Conservation (phyloP, 2,888 invertebrate genomes). For the Drosophila acutilabella region DNA sequence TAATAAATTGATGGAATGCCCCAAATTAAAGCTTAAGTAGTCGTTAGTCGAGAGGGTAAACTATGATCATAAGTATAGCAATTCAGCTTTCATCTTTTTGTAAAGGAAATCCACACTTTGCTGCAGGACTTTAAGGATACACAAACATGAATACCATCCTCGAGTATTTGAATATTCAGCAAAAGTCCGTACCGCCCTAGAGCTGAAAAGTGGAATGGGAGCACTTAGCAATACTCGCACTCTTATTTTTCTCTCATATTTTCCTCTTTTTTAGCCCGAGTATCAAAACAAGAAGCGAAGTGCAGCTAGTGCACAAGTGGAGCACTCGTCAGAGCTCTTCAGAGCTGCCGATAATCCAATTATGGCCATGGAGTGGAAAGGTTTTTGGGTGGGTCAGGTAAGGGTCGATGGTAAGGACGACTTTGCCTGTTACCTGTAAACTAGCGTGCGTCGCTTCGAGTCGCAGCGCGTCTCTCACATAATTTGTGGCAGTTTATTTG, state of each 20-base stretch:
- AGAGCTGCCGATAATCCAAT: conserved; percentile 73
- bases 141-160: conserved; percentile 23
- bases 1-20: neutral
- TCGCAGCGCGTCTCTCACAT: conserved; percentile 58
- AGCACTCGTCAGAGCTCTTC: conserved; percentile 72
- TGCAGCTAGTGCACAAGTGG: conserved; percentile 58
- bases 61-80: conserved; percentile 6
- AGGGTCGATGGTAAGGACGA: conserved; percentile 42
- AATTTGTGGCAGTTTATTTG: conserved; percentile 73
- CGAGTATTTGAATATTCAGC: conserved; percentile 8
- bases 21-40: neutral
- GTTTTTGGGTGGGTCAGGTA: conserved; percentile 5
- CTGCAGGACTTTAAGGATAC: conserved; percentile 29
- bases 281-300: conserved; percentile 49
- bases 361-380: conserved; percentile 50
- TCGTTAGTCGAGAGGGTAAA: neutral
- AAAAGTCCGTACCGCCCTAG: neutral
- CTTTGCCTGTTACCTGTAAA: conserved; percentile 7
- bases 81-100: neutral
- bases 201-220: neutral
- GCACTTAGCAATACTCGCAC: conserved; percentile 35
- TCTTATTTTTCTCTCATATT: conserved; percentile 40
- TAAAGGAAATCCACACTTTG: neutral
- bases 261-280: conserved; percentile 28
- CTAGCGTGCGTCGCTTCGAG: conserved; percentile 30